Base-by-base conservation (phyloP, 2,888 invertebrate species). In the Agrotis exclamationis region DNA sequence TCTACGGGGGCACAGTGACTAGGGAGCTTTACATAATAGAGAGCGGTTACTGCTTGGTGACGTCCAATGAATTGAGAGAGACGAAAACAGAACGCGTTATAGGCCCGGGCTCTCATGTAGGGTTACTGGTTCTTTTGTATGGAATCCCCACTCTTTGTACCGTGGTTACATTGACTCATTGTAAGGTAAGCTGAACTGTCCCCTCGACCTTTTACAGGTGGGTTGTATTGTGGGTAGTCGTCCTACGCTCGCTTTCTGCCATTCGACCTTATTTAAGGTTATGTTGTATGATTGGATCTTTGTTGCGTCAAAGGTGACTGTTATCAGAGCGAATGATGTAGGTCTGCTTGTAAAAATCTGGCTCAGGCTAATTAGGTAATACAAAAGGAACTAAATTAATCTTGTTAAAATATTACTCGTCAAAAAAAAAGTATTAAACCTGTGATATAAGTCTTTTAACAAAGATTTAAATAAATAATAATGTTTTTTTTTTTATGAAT, bases 1-100 rank as follows among this genome's bases (percentile, higher is more conserved):
- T 94, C 83, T 96, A 96, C 81, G 94, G 94, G 6, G 96, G 96
- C 11, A 96, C 96, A 16, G 92, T 96, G 11, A 93, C 96, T 33
- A 92, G 96, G 80, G 96, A 96, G 75, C 88, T 96, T 60, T 96
- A 96, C 76, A 95, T 96, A 18, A 95, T 96, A 53, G 96, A 95
- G 83, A 94, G 95, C 76, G 96, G 96, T 33, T 96, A 95, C 85
- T 96, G 96, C 76, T 85, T 95, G 62, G 91, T 96, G 59, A 95
- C 95, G 20, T 92, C 90, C 3, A 90, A 89, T 70, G 85, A 89
- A 50, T 87, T 92, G 86, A 90, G 89, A 74, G 93, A 93, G 82
- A 80, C 74, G 1, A 92, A 91, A 20, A 89, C 82, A 39, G 94
- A 94, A 82, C 87, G 90, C 2, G 86, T 95, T 33, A 93, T 96